These are phyloP conservation scores for Neofelis nebulosa DNA, from an alignment of 2,113 vertebrate genomes.

Conservation along the genomic window DNA sequence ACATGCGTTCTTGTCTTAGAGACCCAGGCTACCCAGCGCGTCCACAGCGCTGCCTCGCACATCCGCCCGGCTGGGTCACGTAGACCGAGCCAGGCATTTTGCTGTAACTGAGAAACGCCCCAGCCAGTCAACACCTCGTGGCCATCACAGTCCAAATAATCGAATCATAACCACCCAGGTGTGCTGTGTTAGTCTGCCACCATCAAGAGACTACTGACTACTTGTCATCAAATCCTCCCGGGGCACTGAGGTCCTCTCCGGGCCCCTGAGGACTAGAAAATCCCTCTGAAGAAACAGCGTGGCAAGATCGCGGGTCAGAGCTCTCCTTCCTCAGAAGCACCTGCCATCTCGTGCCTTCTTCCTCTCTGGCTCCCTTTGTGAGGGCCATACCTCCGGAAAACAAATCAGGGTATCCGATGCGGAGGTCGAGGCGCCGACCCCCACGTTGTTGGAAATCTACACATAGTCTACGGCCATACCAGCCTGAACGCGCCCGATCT, in stretches of 20 bases:
- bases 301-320: no score
- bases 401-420: neutral
- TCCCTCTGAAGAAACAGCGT: neutral
- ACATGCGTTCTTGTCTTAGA: neutral
- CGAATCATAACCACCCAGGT: rapidly evolving
- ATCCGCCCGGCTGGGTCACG: neutral
- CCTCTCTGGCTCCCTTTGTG: neutral
- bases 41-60: neutral
- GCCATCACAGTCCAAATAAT: rapidly evolving
- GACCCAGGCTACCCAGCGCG: rapidly evolving
- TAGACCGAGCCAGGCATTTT: no score
- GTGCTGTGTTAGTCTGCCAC: neutral
- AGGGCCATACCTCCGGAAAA: neutral
- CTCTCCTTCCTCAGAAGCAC: no score
- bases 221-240: rapidly evolving
- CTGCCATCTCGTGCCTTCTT: rapidly evolving
- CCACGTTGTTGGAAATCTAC: neutral
- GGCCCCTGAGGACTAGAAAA: neutral
- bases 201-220: neutral
- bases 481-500: no score
- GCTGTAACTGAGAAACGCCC: rapidly evolving
- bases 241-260: neutral
- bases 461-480: no score
- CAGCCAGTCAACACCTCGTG: no score
- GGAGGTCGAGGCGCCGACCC: neutral